Evolutionary conservation across 2,888 invertebrate species (phyloP).

Genomic region (Tachystola acroxantha): DNA sequence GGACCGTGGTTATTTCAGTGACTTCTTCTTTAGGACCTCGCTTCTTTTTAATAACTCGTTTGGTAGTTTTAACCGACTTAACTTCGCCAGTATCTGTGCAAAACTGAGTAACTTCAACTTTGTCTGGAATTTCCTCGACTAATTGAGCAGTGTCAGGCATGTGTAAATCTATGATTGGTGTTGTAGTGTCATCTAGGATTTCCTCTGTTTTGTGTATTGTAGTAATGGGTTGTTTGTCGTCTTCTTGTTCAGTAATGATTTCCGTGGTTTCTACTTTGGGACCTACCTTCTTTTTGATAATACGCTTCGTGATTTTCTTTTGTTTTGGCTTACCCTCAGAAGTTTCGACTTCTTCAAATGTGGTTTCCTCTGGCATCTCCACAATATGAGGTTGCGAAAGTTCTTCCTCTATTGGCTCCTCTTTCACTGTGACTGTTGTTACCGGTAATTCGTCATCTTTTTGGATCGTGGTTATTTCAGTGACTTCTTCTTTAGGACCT

Average conservation of each 20-base stretch:
- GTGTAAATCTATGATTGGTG: constrained; percentile 22
- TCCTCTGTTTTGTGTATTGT: constrained; percentile 24
- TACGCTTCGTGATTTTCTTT: constrained; percentile 29
- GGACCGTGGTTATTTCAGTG: constrained; percentile 20
- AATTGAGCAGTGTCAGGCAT: constrained; percentile 24
- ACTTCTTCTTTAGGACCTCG: constrained; percentile 13
- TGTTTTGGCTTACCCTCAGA: constrained; percentile 25
- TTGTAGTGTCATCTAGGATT: constrained; percentile 24
- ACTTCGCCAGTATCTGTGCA: constrained; percentile 14
- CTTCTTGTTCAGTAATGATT: constrained; percentile 20
- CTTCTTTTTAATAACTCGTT: constrained; percentile 24
- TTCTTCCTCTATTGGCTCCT: constrained; percentile 21
- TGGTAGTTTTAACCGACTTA: constrained; percentile 16
- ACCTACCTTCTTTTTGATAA: constrained; percentile 33
- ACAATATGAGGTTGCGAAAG: constrained; percentile 18
- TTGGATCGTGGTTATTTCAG: constrained; percentile 22
- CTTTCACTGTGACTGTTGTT: constrained; percentile 18
- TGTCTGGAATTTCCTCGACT: constrained; percentile 30
- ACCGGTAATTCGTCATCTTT: constrained; percentile 23
- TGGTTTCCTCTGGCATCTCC: constrained; percentile 29
- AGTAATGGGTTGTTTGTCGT: constrained; percentile 25
- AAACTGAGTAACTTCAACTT: constrained; percentile 22
- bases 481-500: constrained; percentile 22
- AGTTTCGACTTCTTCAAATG: constrained; percentile 40
- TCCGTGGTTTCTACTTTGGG: constrained; percentile 27